Evolutionary conservation across 2,113 vertebrate species (phyloP).

Genomic region (Pollimyrus isidori): DNA sequence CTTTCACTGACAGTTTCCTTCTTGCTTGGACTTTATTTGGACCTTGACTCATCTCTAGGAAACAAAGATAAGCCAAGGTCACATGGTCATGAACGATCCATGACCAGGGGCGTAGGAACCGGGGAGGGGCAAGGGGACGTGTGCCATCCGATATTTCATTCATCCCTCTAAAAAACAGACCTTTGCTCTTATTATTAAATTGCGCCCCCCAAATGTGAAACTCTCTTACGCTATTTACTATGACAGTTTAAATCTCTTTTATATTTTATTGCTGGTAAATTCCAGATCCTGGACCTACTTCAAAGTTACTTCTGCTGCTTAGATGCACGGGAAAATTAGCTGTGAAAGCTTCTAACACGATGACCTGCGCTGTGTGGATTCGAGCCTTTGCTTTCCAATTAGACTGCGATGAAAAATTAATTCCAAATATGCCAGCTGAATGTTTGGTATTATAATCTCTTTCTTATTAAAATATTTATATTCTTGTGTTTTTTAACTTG

Average conservation of each 20-base stretch:
- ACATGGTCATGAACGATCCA: background rate
- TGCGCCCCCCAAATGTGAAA: background rate
- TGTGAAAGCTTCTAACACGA: background rate
- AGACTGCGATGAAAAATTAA: slow-evolving; percentile 17
- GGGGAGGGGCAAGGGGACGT: background rate
- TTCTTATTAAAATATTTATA: slow-evolving; percentile 20
- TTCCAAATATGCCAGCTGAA: slow-evolving; percentile 7
- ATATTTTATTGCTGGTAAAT: background rate
- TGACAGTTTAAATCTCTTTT: background rate
- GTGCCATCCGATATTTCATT: background rate
- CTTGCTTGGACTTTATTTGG: background rate
- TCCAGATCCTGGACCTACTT: background rate
- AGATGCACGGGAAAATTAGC: background rate
- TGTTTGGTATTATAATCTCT: slow-evolving; percentile 14
- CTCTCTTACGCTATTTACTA: background rate
- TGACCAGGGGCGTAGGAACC: too few relatives aligned
- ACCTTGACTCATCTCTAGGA: background rate
- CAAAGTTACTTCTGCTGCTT: background rate
- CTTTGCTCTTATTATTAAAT: background rate
- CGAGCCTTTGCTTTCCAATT: slow-evolving; percentile 11
- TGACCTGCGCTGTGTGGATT: background rate
- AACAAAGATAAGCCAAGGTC: background rate
- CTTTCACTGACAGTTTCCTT: background rate
- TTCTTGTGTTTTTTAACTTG: slow-evolving; percentile 7
- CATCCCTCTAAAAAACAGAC: background rate